Conservation (phyloP, 1,140 invertebrate genomes). For the Drosophila triauraria region DNA sequence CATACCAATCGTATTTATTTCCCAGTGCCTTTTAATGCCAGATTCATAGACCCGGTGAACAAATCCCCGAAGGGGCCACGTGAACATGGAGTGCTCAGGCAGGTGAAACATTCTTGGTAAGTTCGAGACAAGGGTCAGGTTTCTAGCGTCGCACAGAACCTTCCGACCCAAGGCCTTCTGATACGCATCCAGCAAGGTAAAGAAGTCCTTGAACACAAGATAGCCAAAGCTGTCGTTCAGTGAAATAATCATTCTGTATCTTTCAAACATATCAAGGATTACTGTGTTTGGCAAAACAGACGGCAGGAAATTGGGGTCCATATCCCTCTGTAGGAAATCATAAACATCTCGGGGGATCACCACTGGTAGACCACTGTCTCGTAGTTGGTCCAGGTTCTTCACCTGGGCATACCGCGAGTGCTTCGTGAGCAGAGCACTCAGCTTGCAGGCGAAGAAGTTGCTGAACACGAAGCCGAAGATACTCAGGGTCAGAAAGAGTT, state of each 20-base stretch:
- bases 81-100: slow-evolving; percentile 23
- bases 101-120: slow-evolving; percentile 4
- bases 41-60: not conserved
- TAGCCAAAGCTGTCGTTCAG: slow-evolving; percentile 18
- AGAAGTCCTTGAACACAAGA: not conserved
- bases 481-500: slow-evolving; percentile 42
- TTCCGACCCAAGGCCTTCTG: not conserved
- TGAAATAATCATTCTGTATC: not conserved
- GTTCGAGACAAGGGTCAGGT: slow-evolving; percentile 1
- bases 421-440: slow-evolving; percentile 47
- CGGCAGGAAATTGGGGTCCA: not conserved
- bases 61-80: not conserved
- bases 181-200: not conserved
- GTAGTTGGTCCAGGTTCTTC: slow-evolving; percentile 29
- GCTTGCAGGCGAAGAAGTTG: slow-evolving; percentile 45
- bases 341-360: not conserved
- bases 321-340: not conserved
- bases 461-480: slow-evolving; percentile 46
- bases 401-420: slow-evolving; percentile 4
- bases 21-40: slow-evolving; percentile 31
- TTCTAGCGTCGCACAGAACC: slow-evolving; percentile 2
- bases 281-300: not conserved
- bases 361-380: slow-evolving; percentile 22
- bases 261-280: not conserved
- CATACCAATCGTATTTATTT: accelerated